A percentile compares a stretch with the other conserved stretches of the same genome.
These are phyloP conservation scores for Cynopterus brachyotis DNA, from an alignment of 2,113 vertebrate genomes.

Conservation along the genomic window DNA sequence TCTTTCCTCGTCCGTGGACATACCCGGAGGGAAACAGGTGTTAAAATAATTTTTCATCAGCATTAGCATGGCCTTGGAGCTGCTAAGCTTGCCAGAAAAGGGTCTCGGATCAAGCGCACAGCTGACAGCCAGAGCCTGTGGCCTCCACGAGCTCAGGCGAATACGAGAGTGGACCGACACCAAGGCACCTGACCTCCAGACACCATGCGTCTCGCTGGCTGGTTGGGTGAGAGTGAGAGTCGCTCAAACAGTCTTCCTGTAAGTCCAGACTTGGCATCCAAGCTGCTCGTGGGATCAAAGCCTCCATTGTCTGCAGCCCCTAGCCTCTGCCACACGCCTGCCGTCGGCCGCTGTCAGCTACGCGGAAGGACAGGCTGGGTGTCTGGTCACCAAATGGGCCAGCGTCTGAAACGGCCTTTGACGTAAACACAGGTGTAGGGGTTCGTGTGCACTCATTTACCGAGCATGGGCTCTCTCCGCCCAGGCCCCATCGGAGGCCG, in stretches of 20 bases:
- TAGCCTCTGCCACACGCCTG: neutral
- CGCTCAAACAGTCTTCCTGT: neutral
- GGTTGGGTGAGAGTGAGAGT: neutral
- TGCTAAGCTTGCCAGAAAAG: neutral
- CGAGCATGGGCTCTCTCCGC: neutral
- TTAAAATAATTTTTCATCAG: neutral
- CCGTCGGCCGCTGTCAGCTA: neutral
- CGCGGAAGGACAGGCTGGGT: neutral
- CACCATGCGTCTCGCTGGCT: neutral
- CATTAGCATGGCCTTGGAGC: neutral
- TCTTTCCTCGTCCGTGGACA: neutral
- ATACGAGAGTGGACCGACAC: neutral
- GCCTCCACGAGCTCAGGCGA: neutral
- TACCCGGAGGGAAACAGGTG: neutral
- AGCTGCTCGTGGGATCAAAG: neutral
- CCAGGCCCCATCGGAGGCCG: neutral
- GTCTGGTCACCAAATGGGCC: constrained; percentile 3
- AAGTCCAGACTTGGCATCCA: constrained; percentile 29
- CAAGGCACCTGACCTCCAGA: neutral
- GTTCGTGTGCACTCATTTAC: too few species aligned
- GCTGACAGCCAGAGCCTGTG: neutral
- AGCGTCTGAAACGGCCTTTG: neutral
- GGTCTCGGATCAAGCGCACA: neutral
- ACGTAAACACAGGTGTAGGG: neutral
- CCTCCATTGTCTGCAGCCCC: neutral